These are phyloP conservation scores for Dicaeum eximium DNA, from an alignment of 2,113 vertebrate genomes.

Conservation along the genomic window DNA sequence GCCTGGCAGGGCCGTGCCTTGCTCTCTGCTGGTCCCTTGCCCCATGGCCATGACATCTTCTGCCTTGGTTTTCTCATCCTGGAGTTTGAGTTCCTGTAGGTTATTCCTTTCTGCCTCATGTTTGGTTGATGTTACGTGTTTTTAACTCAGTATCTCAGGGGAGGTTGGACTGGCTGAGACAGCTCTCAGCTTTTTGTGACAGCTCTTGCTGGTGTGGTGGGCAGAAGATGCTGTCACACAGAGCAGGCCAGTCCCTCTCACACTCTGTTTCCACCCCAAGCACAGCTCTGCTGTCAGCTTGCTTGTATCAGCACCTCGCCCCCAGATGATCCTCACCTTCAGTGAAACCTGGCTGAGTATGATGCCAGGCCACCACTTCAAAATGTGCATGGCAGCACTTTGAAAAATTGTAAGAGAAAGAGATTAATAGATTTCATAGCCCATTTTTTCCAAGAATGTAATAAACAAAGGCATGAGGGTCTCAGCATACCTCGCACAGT, in stretches of 20 bases:
- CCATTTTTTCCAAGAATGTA: neutral
- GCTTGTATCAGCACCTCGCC: neutral
- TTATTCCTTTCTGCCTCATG: neutral
- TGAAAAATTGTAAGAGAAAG: neutral
- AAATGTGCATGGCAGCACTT: neutral
- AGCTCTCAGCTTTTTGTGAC: neutral
- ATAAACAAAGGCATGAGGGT: neutral
- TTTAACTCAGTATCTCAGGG: neutral
- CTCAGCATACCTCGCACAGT: neutral
- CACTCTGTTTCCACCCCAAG: rapidly evolving
- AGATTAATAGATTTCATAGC: neutral
- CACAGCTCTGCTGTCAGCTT: neutral
- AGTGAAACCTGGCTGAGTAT: neutral
- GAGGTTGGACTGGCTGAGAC: neutral
- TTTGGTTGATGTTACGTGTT: neutral
- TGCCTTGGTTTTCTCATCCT: neutral
- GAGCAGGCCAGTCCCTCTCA: neutral
- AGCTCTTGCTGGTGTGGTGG: rapidly evolving
- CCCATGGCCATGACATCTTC: rapidly evolving
- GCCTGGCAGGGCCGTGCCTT: neutral
- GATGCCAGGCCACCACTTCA: neutral
- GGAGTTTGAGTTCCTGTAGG: neutral
- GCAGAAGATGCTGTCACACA: neutral
- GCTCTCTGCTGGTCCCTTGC: neutral
- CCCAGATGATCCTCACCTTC: neutral